These are phyloP conservation scores for Moxostoma hubbsi DNA, from an alignment of 2,797 vertebrate genomes.

Conservation along the genomic window DNA sequence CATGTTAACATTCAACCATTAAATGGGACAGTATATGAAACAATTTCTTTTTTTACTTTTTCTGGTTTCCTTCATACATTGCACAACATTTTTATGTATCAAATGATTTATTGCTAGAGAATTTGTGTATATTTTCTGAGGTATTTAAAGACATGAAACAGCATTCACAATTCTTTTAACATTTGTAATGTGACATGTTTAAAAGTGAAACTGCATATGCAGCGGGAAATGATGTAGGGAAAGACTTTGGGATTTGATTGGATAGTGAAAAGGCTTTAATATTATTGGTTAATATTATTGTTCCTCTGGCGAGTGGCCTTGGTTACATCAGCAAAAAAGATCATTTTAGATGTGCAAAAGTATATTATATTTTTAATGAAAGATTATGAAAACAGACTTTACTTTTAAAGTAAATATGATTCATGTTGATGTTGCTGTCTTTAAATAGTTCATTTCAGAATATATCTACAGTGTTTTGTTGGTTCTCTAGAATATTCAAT, in stretches of 20 bases:
- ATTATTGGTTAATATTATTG: conserved; percentile 5
- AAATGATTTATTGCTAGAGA: background rate
- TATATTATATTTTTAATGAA: conserved; percentile 11
- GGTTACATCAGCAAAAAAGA: background rate
- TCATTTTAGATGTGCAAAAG: background rate
- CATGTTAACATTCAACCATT: background rate
- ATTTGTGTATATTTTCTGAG: background rate
- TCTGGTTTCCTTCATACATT: background rate
- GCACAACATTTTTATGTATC: background rate
- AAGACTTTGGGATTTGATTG: background rate
- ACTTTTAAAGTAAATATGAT: too few species aligned
- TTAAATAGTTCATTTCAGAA: too few species aligned
- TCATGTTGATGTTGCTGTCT: too few species aligned
- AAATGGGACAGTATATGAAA: conserved; percentile 6
- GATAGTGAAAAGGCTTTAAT: conserved; percentile 7
- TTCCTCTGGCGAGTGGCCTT: background rate
- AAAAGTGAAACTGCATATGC: background rate
- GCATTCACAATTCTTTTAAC: conserved; percentile 14
- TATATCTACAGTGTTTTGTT: too few species aligned
- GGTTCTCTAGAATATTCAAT: too few species aligned
- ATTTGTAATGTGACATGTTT: background rate
- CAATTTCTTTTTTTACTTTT: background rate
- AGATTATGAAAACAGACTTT: background rate
- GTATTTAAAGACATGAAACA: conserved; percentile 11
- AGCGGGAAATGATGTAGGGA: background rate